These are phyloP conservation scores for Xyrauchen texanus DNA, from an alignment of 2,113 vertebrate species.

Conservation along the genomic window DNA sequence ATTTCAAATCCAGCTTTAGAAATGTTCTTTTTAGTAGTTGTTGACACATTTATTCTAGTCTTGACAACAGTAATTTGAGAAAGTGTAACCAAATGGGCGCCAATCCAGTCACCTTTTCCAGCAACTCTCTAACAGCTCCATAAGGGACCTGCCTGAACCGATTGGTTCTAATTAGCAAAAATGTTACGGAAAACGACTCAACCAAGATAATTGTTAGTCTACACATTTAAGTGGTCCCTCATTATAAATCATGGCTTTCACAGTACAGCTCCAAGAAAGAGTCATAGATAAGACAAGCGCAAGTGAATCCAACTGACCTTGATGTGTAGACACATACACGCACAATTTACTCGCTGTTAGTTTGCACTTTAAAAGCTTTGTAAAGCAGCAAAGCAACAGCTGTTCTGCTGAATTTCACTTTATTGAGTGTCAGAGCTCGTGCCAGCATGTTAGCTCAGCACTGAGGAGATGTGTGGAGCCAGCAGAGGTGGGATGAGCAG, in stretches of 20 bases:
- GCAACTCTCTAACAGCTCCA: slow-evolving; percentile 67
- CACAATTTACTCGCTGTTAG: slow-evolving; percentile 22
- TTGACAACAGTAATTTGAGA: slow-evolving; percentile 55
- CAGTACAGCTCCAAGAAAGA: slow-evolving; percentile 13
- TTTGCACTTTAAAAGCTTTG: slow-evolving; percentile 60
- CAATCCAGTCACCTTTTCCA: slow-evolving; percentile 65
- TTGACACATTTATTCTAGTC: slow-evolving; percentile 35
- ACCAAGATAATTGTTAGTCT: slow-evolving; percentile 72
- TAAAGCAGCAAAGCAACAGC: slow-evolving; percentile 68
- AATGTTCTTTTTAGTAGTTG: background rate
- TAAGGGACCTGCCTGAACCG: slow-evolving; percentile 71
- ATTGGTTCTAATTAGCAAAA: slow-evolving; percentile 76
- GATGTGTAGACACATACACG: slow-evolving; percentile 6
- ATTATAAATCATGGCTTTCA: slow-evolving; percentile 70
- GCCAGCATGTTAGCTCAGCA: slow-evolving; percentile 63
- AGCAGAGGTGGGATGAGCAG: slow-evolving; percentile 40
- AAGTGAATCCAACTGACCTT: slow-evolving; percentile 24
- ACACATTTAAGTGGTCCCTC: slow-evolving; percentile 73
- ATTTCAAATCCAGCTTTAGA: slow-evolving; percentile 11
- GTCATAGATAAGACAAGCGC: slow-evolving; percentile 1
- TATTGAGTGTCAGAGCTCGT: slow-evolving; percentile 61
- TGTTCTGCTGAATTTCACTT: slow-evolving; percentile 69
- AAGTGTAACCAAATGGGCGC: slow-evolving; percentile 59
- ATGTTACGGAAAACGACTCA: slow-evolving; percentile 70
- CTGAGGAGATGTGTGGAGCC: slow-evolving; percentile 60